Conservation (phyloP, 2,888 invertebrate species). For the Eurytoma adleriae region DNA sequence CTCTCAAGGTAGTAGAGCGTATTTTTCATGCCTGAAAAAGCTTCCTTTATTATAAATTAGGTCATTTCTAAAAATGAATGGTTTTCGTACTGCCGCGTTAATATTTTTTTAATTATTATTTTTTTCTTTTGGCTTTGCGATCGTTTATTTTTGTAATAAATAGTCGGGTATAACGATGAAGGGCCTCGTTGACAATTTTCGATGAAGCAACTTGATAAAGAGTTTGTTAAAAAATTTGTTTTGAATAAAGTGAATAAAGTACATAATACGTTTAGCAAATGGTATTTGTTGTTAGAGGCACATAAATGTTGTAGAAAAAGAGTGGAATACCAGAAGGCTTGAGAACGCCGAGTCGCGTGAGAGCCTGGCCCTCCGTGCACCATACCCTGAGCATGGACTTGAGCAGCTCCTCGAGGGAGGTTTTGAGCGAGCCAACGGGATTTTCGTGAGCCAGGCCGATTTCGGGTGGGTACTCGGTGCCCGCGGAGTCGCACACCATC, state of each 20-base stretch:
- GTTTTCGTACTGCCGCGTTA: too few species aligned
- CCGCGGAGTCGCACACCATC: slow-evolving; percentile 74
- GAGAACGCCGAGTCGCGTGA: slow-evolving; percentile 81
- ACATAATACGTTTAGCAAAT: too few species aligned
- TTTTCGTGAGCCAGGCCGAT: slow-evolving; percentile 59
- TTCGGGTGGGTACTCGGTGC: slow-evolving; percentile 68
- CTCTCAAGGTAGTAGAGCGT: too few species aligned
- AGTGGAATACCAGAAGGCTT: slow-evolving; percentile 64
- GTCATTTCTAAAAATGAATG: too few species aligned
- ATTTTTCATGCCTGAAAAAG: too few species aligned
- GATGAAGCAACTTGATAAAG: too few species aligned
- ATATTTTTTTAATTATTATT: too few species aligned
- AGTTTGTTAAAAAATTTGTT: not conserved
- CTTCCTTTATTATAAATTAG: too few species aligned
- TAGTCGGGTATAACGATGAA: too few species aligned
- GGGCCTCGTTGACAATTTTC: not conserved
- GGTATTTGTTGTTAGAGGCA: too few species aligned
- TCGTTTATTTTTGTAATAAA: not conserved
- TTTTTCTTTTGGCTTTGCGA: too few species aligned
- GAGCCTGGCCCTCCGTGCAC: slow-evolving; percentile 87
- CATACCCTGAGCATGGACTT: slow-evolving; percentile 90
- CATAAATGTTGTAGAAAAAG: not conserved
- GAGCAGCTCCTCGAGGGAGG: slow-evolving; percentile 86
- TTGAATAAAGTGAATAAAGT: too few species aligned
- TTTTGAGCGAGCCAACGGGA: slow-evolving; percentile 77